Evolutionary conservation across 1,140 invertebrate genomes (phyloP), one percentile per base, ranked within the genome.

Genomic region (Zaprionus lachaisei): DNA sequence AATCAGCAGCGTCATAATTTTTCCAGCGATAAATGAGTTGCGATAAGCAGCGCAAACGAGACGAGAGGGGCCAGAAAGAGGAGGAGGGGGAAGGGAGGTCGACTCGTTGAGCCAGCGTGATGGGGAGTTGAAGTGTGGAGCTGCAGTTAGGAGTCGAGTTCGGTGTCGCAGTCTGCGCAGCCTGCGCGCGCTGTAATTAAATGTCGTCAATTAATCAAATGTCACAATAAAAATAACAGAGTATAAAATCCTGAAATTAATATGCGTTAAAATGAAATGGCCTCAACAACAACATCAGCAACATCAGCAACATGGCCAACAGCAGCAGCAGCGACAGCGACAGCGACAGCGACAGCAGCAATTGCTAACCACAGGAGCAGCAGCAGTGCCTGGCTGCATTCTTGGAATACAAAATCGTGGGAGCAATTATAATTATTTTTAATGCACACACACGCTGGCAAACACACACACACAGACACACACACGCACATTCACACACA

Each of bases 151-250:
- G 70, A 58, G 55, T 47, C 26, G 58, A 20, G 22, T 20, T 7
- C 7, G 61, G 44, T 41, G 26, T 49, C 51, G 64, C 70, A 67
- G 67, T 55, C 68, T 75, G 74, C 74, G 58, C 73, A 75, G 66
- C 72, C 61, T 67, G 70, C 41, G 63, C 41, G 63, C 72, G 66
- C 49, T 90, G 86, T 92, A 92, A 92, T 92, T 92, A 92, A 92
- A 92, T 92, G 91, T 92, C 91, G 81, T 89, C 91, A 92, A 92
- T 92, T 92, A 92, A 92, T 92, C 91, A 92, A 92, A 92, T 92
- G 87, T 90, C 85, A 91, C 86, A 91, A 91, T 91, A 91, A 91
- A 91, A 91, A 91, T 91, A 91, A 81, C 79, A 91, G 79, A 77
- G 80, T 84, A 87, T 87, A 91, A 92, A 89, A 92, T 92, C 83